Evolutionary conservation across 2,888 invertebrate genomes (phyloP).

Genomic region (Mesopsocus fuscifrons): DNA sequence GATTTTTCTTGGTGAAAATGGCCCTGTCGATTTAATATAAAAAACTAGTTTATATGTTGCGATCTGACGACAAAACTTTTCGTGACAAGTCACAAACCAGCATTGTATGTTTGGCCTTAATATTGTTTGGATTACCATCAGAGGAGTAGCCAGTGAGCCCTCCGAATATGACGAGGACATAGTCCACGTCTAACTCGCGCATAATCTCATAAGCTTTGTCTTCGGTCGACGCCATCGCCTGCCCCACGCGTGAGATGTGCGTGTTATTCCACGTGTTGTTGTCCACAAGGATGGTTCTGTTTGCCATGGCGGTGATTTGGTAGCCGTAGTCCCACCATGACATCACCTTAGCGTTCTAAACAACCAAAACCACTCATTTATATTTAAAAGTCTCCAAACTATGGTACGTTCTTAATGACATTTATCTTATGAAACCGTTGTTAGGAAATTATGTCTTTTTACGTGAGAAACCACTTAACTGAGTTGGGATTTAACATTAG

Average conservation of each 20-base stretch:
- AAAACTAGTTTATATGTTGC: too few relatives aligned
- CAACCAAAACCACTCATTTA: constrained; percentile 12
- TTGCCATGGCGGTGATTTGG: constrained; percentile 98
- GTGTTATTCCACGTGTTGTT: constrained; percentile 99
- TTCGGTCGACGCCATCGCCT: constrained; percentile 96
- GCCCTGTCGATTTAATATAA: too few relatives aligned
- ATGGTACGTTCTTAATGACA: too few relatives aligned
- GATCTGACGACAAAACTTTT: too few relatives aligned
- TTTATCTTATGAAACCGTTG: too few relatives aligned
- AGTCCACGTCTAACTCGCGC: constrained; percentile 91
- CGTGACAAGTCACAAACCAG: too few relatives aligned
- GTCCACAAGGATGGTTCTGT: constrained; percentile 91
- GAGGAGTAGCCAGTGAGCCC: constrained; percentile 97
- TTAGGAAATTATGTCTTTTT: too few relatives aligned
- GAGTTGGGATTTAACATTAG: too few relatives aligned
- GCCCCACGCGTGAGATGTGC: constrained; percentile 92
- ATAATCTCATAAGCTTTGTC: constrained; percentile 96
- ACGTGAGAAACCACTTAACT: too few relatives aligned
- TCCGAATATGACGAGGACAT: constrained; percentile 94
- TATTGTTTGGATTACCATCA: constrained; percentile 75
- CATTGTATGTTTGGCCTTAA: too few relatives aligned
- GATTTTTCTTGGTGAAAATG: too few relatives aligned
- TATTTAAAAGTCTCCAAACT: too few relatives aligned
- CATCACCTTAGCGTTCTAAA: constrained; percentile 86
- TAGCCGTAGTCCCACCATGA: constrained; percentile 99